Conservation (phyloP, 2,113 vertebrate genomes). For the Mystacornis crossleyi region DNA sequence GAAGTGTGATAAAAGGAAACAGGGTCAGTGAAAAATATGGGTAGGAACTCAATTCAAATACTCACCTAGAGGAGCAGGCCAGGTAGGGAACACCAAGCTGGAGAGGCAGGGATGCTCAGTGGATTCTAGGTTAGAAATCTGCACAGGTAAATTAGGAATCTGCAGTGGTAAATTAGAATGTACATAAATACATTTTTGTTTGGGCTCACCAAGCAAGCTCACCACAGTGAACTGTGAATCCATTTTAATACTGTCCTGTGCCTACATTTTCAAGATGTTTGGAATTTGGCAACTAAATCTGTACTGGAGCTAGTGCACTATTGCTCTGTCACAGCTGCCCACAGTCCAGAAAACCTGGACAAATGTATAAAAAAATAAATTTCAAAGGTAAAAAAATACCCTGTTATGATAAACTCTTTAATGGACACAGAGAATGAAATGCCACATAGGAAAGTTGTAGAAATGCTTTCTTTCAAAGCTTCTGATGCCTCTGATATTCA, state of each 20-base stretch:
- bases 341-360: neutral
- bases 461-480: neutral
- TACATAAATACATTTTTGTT: neutral
- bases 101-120: neutral
- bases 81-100: neutral
- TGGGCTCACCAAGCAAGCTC: neutral
- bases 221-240: rapidly evolving
- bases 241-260: neutral
- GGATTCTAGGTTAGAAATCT: neutral
- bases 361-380: neutral
- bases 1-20: neutral
- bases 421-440: neutral
- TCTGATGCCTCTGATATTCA: neutral
- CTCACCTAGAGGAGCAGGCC: neutral
- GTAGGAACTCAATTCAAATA: neutral
- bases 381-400: neutral
- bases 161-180: neutral
- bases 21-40: neutral
- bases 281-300: neutral
- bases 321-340: neutral
- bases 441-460: neutral
- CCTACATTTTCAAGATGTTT: neutral
- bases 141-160: neutral
- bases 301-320: neutral
- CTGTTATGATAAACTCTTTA: neutral